Percentiles rank a stretch among this genome's conserved stretches.
Conservation (phyloP, 2,888 invertebrate genomes). For the Eristalinus aeneus region DNA sequence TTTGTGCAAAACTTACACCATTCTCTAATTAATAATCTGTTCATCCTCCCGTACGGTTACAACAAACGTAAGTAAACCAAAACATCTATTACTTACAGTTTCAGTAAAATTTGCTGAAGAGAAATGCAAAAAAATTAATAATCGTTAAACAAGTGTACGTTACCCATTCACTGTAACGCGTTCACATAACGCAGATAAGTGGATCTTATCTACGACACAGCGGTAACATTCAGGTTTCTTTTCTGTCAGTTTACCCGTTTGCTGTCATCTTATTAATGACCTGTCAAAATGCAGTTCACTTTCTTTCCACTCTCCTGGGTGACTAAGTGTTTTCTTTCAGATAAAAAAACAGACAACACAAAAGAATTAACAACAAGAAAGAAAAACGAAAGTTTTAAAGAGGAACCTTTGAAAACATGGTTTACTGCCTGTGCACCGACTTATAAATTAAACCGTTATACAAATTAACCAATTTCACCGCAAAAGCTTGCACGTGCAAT, state of each 20-base stretch:
- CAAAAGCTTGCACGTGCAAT: background rate
- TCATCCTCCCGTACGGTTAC: too few relatives aligned
- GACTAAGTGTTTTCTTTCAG: background rate
- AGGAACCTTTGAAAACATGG: background rate
- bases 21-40: too few relatives aligned
- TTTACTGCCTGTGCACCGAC: background rate
- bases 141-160: background rate
- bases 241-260: background rate
- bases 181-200: background rate
- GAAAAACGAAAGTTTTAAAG: slow-evolving; percentile 7
- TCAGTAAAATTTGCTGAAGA: background rate
- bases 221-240: background rate
- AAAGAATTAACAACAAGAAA: background rate
- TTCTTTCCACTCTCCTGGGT: slow-evolving; percentile 17
- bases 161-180: background rate
- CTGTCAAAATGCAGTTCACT: slow-evolving; percentile 18
- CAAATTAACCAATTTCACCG: background rate
- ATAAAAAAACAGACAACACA: background rate
- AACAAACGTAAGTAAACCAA: too few relatives aligned
- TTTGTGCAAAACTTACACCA: too few relatives aligned
- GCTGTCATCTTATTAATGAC: slow-evolving; percentile 6
- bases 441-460: slow-evolving; percentile 7
- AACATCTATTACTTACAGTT: too few relatives aligned
- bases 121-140: background rate
- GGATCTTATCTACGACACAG: background rate